Evolutionary conservation across 2,113 vertebrate genomes (phyloP), one percentile per base, ranked within the genome.

Genomic region (Puffinus mauretanicus): DNA sequence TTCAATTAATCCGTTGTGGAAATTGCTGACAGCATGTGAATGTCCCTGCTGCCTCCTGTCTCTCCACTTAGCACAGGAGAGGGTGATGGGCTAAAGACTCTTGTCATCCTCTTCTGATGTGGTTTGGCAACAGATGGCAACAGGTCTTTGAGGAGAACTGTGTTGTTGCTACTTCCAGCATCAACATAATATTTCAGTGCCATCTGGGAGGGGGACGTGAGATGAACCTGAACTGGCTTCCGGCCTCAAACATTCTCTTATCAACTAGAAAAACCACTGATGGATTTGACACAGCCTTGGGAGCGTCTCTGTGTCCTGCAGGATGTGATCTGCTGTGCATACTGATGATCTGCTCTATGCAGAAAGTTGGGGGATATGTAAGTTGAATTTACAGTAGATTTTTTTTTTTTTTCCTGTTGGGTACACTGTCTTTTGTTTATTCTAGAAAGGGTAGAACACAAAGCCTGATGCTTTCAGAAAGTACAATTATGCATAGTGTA

Each of bases 71-170:
- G 80, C 82, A 79, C 55, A 40, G 2, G 32, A 75, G 77, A 90
- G n/a, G 30, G 24, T 93, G 94, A 97, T 90, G 93, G 91, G 26
- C 87, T 96, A 76, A 93, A 91, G 88, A n/a, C n/a, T 89, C 65
- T 90, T 96, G 88, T 96, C 95, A 94, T 86, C 66, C 67, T 51
- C 55, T 93, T 92, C 90, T 93, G 83, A 93, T 88, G 81, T 91
- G 75, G 67, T 92, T 90, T 95, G 67, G 81, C 73, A 95, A 85
- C 96, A 96, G 93, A 95, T 88, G 90, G 95, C 86, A 93, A 86
- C 87, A 92, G 88, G 95, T 87, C 89, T 95, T 97, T 83, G 89
- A 94, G 84, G 85, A 95, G 72, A 96, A 13, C 21, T 0, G 2
- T 61, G 46, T 46, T 77, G n/a, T 32, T 83, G 46, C 72, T 79